Conservation (phyloP, 2,888 invertebrate species). For the Embidobia sp. region DNA sequence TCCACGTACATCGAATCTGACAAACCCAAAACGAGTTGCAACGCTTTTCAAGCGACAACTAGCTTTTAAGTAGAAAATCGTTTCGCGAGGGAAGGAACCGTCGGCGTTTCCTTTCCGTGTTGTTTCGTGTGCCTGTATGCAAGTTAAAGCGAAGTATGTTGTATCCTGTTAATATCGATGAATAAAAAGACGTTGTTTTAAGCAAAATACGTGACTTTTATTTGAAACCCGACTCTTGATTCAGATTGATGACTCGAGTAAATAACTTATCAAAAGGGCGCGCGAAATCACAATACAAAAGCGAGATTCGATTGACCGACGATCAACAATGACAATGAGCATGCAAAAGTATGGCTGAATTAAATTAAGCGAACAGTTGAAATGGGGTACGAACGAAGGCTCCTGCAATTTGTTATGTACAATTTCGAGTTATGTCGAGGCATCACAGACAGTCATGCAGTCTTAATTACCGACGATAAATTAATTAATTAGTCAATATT, state of each 20-base stretch:
- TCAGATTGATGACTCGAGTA: no score
- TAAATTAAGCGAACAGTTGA: background rate
- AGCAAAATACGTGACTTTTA: no score
- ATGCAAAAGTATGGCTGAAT: background rate
- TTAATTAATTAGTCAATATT: no score
- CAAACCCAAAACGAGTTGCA: slow-evolving; percentile 8
- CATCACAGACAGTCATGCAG: slow-evolving; percentile 47
- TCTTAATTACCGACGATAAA: slow-evolving; percentile 35
- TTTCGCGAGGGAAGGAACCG: slow-evolving; percentile 24
- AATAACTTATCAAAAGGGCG: no score
- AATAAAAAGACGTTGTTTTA: no score
- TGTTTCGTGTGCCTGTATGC: no score
- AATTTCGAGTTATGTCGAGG: slow-evolving; percentile 19
- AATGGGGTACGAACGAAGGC: slow-evolving; percentile 6
- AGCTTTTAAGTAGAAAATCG: slow-evolving; percentile 49
- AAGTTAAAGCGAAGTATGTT: no score
- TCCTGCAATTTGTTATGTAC: slow-evolving; percentile 29
- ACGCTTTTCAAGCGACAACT: slow-evolving; percentile 4
- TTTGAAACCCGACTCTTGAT: no score
- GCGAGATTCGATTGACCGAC: no score
- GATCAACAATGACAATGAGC: no score
- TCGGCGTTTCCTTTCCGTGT: slow-evolving; percentile 24
- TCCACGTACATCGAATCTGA: no score
- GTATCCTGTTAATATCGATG: background rate
- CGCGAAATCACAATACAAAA: no score